These are phyloP conservation scores for Thymelicus acteon DNA, from an alignment of 2,888 invertebrate genomes.

Conservation along the genomic window DNA sequence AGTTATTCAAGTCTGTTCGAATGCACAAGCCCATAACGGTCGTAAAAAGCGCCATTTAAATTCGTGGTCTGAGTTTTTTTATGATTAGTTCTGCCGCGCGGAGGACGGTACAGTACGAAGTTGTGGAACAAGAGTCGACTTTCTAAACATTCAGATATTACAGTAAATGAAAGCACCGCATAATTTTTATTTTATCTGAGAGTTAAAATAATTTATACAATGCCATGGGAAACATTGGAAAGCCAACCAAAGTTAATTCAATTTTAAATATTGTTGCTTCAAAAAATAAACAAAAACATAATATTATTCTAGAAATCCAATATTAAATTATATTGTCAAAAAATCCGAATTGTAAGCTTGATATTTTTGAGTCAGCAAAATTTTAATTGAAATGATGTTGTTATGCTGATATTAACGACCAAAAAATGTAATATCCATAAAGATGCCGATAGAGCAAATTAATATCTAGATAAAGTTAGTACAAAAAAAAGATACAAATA, in stretches of 20 bases:
- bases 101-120: no score
- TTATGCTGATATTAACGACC: neutral
- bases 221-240: neutral
- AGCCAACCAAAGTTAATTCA: constrained; percentile 2
- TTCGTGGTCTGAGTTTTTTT: no score
- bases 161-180: constrained; percentile 21
- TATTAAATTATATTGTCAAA: neutral
- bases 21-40: no score
- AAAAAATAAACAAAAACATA: neutral
- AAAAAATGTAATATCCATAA: neutral
- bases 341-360: neutral
- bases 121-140: constrained; percentile 14
- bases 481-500: constrained; percentile 33
- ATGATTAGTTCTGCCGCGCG: no score
- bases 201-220: constrained; percentile 9
- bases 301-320: neutral
- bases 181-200: constrained; percentile 28
- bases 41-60: no score
- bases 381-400: neutral
- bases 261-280: neutral
- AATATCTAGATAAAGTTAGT: constrained; percentile 14
- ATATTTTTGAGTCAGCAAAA: neutral
- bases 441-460: neutral
- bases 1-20: no score
- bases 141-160: constrained; percentile 22